phyloP scores from a whole-genome alignment of 2,888 invertebrate species.

The Cabera pusaria region DNA sequence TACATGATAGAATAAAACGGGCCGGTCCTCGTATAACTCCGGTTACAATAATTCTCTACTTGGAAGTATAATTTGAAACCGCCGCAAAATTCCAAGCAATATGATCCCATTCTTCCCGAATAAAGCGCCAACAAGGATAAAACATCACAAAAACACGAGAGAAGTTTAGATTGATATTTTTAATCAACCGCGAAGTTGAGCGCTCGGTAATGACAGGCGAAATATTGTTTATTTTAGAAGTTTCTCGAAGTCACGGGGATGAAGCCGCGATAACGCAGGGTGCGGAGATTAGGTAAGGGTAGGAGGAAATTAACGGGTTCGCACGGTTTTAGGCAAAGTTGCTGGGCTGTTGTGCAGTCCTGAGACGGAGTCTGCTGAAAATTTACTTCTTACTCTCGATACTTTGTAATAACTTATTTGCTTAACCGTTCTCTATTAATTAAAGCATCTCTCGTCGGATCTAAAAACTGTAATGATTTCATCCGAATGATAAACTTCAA shows the following conservation, averaged over 20 bases:
- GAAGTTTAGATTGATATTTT: conserved; percentile 53
- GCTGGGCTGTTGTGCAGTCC: too few relatives aligned
- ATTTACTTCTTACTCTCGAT: too few relatives aligned
- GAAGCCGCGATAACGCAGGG: conserved; percentile 14
- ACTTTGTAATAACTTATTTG: too few relatives aligned
- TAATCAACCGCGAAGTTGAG: conserved; percentile 56
- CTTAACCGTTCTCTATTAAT: too few relatives aligned
- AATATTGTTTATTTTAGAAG: conserved; percentile 54
- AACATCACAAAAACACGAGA: conserved; percentile 19
- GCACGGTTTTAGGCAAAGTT: too few relatives aligned
- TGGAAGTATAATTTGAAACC: conserved; percentile 1
- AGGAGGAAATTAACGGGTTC: conserved; percentile 5
- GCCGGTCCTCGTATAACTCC: too few relatives aligned
- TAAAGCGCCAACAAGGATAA: conserved; percentile 15
- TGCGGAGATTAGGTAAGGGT: conserved; percentile 11
- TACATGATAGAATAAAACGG: too few relatives aligned
- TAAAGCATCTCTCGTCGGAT: too few relatives aligned
- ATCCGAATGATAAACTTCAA: too few relatives aligned
- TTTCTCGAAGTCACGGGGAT: conserved; percentile 32
- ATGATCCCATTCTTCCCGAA: conserved; percentile 17
- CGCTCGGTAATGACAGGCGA: conserved; percentile 49
- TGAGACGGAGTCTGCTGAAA: too few relatives aligned
- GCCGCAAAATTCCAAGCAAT: conserved; percentile 12
- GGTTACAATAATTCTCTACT: too few relatives aligned
- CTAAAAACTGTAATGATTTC: too few relatives aligned